Evolutionary conservation across 2,113 vertebrate genomes (phyloP).

Genomic region (Ptilonorhynchus violaceus): DNA sequence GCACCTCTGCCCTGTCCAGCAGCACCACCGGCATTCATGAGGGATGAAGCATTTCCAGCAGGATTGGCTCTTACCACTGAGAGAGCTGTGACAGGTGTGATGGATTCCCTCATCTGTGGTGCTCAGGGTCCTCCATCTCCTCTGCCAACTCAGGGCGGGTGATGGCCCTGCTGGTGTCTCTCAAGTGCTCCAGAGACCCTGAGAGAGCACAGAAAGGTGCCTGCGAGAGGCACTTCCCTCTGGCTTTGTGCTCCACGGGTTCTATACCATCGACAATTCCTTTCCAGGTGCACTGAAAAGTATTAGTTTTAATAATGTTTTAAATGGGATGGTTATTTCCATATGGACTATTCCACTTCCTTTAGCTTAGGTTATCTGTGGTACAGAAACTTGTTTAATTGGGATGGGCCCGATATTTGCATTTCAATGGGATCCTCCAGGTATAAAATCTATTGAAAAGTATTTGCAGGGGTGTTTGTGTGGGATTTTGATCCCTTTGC

Average conservation of each 20-base stretch:
- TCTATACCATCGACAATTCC: background rate
- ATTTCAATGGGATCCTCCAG: background rate
- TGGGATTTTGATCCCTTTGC: background rate
- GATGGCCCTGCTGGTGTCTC: background rate
- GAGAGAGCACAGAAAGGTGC: background rate
- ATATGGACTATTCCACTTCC: background rate
- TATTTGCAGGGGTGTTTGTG: background rate
- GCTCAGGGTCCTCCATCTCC: background rate
- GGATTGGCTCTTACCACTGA: background rate
- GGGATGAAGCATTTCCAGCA: background rate
- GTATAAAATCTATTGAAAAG: background rate
- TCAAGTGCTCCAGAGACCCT: fast-evolving
- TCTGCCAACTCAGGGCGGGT: background rate
- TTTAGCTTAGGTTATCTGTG: background rate
- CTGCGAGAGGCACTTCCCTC: background rate
- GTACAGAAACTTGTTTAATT: background rate
- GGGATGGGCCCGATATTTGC: background rate
- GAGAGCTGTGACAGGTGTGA: background rate
- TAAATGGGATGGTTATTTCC: background rate
- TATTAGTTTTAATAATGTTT: background rate
- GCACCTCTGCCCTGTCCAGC: background rate
- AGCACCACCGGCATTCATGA: fast-evolving
- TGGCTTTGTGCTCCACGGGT: background rate
- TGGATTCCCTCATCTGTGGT: background rate
- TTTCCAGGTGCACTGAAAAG: background rate